phyloP scores from a whole-genome alignment of 2,797 vertebrate genomes.

The Cryptoprocta ferox region DNA sequence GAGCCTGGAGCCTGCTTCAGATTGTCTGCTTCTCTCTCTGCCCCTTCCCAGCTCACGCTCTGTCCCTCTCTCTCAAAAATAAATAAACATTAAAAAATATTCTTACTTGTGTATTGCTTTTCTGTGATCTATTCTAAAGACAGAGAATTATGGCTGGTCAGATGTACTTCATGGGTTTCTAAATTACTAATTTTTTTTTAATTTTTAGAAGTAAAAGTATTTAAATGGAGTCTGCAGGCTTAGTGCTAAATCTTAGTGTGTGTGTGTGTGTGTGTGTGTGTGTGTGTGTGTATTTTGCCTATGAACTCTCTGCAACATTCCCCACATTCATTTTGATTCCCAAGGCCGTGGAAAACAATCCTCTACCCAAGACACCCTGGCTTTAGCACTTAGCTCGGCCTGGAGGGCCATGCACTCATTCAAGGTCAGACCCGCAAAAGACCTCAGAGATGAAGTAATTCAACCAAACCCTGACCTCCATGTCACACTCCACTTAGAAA shows the following conservation, averaged over 20 bases:
- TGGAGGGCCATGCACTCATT: neutral
- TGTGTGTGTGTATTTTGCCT: neutral
- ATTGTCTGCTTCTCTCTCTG: too few species aligned
- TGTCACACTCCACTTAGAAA: slow-evolving; percentile 31
- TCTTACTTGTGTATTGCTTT: neutral
- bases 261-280: neutral
- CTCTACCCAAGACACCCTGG: neutral
- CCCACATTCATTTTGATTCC: neutral
- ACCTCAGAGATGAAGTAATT: neutral
- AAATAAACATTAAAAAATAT: too few species aligned
- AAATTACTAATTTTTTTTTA: neutral
- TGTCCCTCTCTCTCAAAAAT: neutral
- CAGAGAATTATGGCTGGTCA: neutral
- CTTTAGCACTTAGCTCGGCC: neutral
- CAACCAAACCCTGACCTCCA: neutral
- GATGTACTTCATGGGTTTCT: neutral
- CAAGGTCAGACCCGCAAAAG: neutral
- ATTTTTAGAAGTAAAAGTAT: neutral
- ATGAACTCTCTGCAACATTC: neutral
- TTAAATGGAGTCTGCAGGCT: neutral
- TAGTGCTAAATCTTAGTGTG: neutral
- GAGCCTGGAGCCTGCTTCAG: too few species aligned
- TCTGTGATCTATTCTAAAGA: neutral
- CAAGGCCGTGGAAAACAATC: neutral
- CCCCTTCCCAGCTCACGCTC: too few species aligned